These are phyloP conservation scores for Pristis pectinata DNA, from an alignment of 2,797 vertebrate species.

Conservation along the genomic window DNA sequence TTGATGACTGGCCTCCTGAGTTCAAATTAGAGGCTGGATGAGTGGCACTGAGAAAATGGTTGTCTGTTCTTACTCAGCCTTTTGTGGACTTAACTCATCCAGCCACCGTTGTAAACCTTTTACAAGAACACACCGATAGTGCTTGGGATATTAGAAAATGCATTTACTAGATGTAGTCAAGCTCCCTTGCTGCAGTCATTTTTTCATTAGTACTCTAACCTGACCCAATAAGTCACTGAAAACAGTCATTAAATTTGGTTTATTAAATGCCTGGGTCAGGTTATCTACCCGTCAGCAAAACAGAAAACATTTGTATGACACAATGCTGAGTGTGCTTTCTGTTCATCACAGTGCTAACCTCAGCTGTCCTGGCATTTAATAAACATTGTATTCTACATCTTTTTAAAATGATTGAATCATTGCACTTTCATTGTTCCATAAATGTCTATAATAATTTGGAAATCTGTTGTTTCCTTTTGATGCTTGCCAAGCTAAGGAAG, in stretches of 20 bases:
- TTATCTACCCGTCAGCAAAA: constrained; percentile 54
- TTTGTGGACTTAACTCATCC: constrained; percentile 24
- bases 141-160: constrained; percentile 37
- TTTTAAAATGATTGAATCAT: constrained; percentile 37
- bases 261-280: constrained; percentile 60
- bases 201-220: constrained; percentile 50
- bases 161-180: constrained; percentile 37
- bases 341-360: constrained; percentile 34
- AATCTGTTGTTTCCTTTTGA: constrained; percentile 21
- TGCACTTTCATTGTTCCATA: constrained; percentile 15
- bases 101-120: neutral
- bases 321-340: constrained; percentile 35
- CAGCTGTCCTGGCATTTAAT: constrained; percentile 35
- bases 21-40: constrained; percentile 30
- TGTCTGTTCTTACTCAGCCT: constrained; percentile 32
- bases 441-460: constrained; percentile 19
- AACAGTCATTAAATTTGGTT: constrained; percentile 57
- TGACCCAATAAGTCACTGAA: constrained; percentile 48
- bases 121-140: constrained; percentile 22
- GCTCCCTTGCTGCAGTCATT: constrained; percentile 43
- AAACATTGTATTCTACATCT: constrained; percentile 33
- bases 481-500: neutral
- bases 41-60: constrained; percentile 19
- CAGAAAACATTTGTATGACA: constrained; percentile 37
- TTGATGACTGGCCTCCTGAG: constrained; percentile 26